Base-by-base conservation (phyloP, 2,797 vertebrate species). In the Buphagus erythrorhynchus region DNA sequence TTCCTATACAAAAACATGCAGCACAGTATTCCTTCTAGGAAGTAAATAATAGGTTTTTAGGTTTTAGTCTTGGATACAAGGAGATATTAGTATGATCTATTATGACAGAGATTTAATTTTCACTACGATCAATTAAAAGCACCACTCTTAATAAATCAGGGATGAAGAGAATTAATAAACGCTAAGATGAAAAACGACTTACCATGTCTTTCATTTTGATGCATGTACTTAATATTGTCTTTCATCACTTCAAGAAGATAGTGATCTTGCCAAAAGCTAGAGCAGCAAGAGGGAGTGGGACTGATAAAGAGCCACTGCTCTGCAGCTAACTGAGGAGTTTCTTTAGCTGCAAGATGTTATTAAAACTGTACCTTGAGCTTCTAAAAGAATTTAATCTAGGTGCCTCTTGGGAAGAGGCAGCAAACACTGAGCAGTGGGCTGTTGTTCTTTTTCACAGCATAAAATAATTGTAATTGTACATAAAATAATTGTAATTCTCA, bases 191-290 rank as follows among this genome's bases (percentile, higher is more conserved):
- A 95, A 87, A 93, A 71, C 0, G 0, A 92, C 72, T 92, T 86
- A 91, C 69, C 65, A 17, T 51, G 62, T 67, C 93, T 96, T 97
- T 94, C 87, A 92, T 97, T 97, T 96, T 97, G 93, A 96, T 86
- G 54, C 77, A 90, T 81, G 48, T 61, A 82, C 87, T 97, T 96
- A 97, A 94, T 97, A 92, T 95, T 96, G 77, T 92, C 65, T 96
- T 96, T 97, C 84, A 96, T 96, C 86, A 90, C 87, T 88, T 18
- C 54, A 68, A 91, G 80, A 94, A 84, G 75, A 95, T 94, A 96
- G 86, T 26, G 52, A 96, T 94, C 91, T 94, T 94, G 88, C 94
- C 79, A 95, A 93, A 77, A 93, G 81, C 90, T 89, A 93, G 52
- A 82, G 17, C 25, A 90, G 40, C 42, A 84, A 86, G 45, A 79